Conservation (phyloP, 2,113 vertebrate genomes). For the Takifugu flavidus region DNA sequence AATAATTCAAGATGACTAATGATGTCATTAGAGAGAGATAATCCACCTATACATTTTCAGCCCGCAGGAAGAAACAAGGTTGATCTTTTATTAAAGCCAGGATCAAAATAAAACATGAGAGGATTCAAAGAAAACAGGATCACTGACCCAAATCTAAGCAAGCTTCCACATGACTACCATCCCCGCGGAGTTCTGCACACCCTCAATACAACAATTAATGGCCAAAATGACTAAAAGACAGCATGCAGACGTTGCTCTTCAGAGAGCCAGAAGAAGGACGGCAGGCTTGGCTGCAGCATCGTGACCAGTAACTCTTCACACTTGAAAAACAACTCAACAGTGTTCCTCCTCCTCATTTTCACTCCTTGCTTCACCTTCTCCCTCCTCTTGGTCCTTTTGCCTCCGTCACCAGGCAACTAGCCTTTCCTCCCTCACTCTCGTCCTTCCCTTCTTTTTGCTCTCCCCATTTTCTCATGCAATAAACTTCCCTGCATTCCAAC, state of each 20-base stretch:
- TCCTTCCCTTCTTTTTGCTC: conserved; percentile 13
- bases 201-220: no score
- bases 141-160: no score
- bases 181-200: no score
- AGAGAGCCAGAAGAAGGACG: conserved; percentile 13
- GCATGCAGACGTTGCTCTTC: conserved; percentile 2
- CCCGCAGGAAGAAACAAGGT: no score
- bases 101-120: no score
- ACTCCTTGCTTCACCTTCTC: conserved; percentile 35
- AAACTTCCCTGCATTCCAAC: conserved; percentile 10
- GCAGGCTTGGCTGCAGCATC: conserved; percentile 41
- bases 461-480: conserved; percentile 6
- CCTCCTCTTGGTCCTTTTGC: conserved; percentile 29
- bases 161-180: no score
- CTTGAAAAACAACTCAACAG: conserved; percentile 44
- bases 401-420: conserved; percentile 67
- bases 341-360: conserved; percentile 33
- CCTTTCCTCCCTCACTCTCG: conserved; percentile 33
- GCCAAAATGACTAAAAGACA: background rate
- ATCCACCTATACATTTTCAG: background rate
- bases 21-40: background rate
- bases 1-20: no score
- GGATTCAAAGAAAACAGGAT: no score
- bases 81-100: no score
- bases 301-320: conserved; percentile 58